A percentile compares a stretch with the other conserved stretches of the same genome.
These are phyloP conservation scores for Galemys pyrenaicus DNA, from an alignment of 2,113 vertebrate genomes.

Conservation along the genomic window DNA sequence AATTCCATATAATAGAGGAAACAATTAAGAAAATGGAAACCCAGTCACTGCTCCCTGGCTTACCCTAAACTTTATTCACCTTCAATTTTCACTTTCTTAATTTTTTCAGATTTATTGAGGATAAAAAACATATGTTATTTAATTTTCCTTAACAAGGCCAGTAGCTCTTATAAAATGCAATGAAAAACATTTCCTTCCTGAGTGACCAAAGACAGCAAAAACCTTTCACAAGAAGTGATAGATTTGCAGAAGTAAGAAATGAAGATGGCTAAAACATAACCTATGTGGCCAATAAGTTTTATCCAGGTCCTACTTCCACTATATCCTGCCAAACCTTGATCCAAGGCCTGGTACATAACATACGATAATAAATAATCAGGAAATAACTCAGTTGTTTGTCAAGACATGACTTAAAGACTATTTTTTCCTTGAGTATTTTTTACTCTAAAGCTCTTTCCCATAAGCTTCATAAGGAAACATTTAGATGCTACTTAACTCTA, in stretches of 20 bases:
- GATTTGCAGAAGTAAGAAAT: not conserved
- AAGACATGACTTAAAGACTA: constrained; percentile 21
- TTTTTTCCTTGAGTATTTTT: constrained; percentile 33
- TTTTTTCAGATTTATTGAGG: not conserved
- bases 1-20: not conserved
- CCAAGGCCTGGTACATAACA: not conserved
- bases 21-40: not conserved
- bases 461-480: constrained; percentile 21
- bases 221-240: not conserved
- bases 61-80: not conserved
- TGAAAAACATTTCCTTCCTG: not conserved
- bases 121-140: not conserved
- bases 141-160: constrained; percentile 41
- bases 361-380: not conserved
- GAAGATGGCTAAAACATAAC: not conserved
- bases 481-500: constrained; percentile 14
- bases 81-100: not conserved
- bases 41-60: not conserved
- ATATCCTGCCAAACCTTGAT: not conserved
- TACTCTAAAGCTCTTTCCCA: constrained; percentile 12
- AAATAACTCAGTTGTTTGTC: constrained; percentile 25
- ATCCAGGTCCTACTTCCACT: not conserved
- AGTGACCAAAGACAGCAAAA: not conserved
- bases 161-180: constrained; percentile 47
- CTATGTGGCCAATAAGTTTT: not conserved